Conservation (phyloP, 2,113 vertebrate species). For the Neotoma lepida region DNA sequence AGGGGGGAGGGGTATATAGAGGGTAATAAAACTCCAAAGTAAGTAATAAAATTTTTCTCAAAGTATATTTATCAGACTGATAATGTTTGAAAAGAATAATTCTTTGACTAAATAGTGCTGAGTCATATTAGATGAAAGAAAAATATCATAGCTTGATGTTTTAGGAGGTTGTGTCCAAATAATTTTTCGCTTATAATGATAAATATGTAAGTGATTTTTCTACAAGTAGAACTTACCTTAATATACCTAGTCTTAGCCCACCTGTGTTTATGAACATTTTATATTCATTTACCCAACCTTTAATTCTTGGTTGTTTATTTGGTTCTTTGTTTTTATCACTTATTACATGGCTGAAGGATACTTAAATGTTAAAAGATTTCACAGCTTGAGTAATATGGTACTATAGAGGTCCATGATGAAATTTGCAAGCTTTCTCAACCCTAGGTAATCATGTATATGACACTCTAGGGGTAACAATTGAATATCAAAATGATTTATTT, state of each 20-base stretch:
- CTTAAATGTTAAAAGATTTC: constrained; percentile 58
- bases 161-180: constrained; percentile 34
- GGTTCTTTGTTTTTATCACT: constrained; percentile 25
- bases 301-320: constrained; percentile 11
- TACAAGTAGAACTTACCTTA: neutral
- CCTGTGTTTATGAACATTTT: constrained; percentile 49
- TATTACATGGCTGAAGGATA: constrained; percentile 25
- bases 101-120: constrained; percentile 58
- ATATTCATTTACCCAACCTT: constrained; percentile 38
- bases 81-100: constrained; percentile 74
- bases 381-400: constrained; percentile 51
- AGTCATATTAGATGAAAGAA: constrained; percentile 56
- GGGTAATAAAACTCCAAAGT: constrained; percentile 78
- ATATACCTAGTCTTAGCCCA: constrained; percentile 1
- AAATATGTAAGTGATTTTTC: constrained; percentile 62
- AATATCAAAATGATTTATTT: constrained; percentile 64
- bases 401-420: constrained; percentile 9
- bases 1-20: constrained; percentile 64
- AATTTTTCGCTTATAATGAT: constrained; percentile 32
- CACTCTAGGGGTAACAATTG: constrained; percentile 66
- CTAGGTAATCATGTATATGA: neutral
- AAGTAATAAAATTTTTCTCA: constrained; percentile 72
- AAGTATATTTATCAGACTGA: constrained; percentile 58
- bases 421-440: neutral
- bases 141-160: neutral